Conservation (phyloP, 1,140 invertebrate genomes). For the Drosophila fuyamai region DNA sequence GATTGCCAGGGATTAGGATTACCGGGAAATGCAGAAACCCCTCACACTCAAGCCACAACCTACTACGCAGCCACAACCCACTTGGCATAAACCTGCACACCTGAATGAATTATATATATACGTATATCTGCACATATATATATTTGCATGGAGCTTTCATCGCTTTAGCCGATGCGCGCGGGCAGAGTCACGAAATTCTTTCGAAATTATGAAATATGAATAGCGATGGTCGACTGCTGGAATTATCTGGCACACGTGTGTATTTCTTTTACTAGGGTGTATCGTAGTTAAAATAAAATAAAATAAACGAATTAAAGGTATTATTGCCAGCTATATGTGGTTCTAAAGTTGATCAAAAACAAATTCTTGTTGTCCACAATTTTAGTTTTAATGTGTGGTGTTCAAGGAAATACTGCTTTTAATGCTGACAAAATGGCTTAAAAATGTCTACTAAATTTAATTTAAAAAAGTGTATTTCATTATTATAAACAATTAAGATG, state of each 20-base stretch:
- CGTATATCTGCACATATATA: neutral
- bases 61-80: neutral
- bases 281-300: neutral
- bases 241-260: slow-evolving; percentile 22
- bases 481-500: too few species aligned
- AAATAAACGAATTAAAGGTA: too few species aligned
- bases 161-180: slow-evolving; percentile 25
- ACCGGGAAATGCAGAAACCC: slow-evolving; percentile 24
- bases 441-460: too few species aligned
- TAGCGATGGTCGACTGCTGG: slow-evolving; percentile 31
- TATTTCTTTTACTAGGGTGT: neutral
- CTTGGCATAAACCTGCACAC: slow-evolving; percentile 1
- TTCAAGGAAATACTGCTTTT: too few species aligned
- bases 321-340: too few species aligned
- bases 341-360: too few species aligned
- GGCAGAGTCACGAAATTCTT: slow-evolving; percentile 33
- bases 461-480: too few species aligned
- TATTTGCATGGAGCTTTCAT: slow-evolving; percentile 31
- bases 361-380: too few species aligned
- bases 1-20: slow-evolving; percentile 43
- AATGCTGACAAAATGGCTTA: too few species aligned
- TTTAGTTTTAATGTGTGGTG: too few species aligned
- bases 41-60: neutral
- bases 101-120: slow-evolving; percentile 4
- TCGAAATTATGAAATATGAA: slow-evolving; percentile 36